Conservation (phyloP, 2,797 vertebrate genomes). For the Platalea minor region DNA sequence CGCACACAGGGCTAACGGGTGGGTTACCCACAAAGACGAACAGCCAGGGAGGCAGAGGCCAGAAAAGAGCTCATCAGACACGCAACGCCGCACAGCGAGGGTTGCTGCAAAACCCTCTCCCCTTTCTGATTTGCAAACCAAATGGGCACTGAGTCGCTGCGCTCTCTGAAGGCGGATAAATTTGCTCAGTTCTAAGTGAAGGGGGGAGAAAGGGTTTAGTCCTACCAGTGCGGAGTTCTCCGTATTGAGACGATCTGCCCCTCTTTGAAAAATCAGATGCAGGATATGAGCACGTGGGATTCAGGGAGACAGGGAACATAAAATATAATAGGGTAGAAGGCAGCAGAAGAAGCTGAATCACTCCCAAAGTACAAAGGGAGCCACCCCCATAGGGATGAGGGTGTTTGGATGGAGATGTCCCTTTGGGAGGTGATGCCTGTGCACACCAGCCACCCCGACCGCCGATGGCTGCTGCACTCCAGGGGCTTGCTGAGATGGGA, state of each 20-base stretch:
- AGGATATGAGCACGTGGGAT: rapidly evolving
- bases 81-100: rapidly evolving
- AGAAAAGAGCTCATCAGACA: background rate
- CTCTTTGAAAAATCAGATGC: background rate
- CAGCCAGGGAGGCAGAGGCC: background rate
- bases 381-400: background rate
- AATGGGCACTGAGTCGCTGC: rapidly evolving
- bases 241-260: background rate
- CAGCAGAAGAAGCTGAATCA: background rate
- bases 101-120: background rate
- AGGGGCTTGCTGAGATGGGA: background rate
- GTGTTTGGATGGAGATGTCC: background rate
- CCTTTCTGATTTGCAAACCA: constrained; percentile 11
- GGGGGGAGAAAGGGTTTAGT: background rate
- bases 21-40: background rate
- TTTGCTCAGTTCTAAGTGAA: background rate
- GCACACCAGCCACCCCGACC: rapidly evolving
- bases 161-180: background rate
- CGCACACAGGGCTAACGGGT: background rate
- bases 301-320: background rate
- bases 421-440: background rate
- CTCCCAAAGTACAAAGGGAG: background rate
- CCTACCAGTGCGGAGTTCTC: rapidly evolving
- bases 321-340: background rate
- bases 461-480: background rate